Base-by-base conservation (phyloP, 2,888 invertebrate genomes). In the Uropetala carovei region DNA sequence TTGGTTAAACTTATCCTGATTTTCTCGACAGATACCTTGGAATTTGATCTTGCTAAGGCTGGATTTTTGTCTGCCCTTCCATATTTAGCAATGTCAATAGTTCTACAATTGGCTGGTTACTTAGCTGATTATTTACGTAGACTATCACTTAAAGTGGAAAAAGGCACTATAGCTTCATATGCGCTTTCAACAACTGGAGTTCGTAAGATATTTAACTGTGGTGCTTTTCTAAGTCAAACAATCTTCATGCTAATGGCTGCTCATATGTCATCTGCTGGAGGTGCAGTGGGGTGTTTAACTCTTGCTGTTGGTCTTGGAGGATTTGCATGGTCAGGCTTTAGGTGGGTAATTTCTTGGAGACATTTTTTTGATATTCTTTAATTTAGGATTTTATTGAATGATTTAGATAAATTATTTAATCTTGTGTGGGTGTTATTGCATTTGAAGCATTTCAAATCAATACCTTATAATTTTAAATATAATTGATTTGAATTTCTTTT, bases 321-420 rank as follows among this genome's bases (percentile, higher is more conserved):
- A 0, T 98, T 99, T 95, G 98, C 98, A 0, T 99, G 98, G 98
- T 97, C 98, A 9, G 99, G 98, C 82, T 98, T 98, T 94, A 97
- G 97, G 98, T 98, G 95, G 95, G 94, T 59, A 11, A 4, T 82
- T 82, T 30, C 16, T 9, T 30, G 30, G 64, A 10, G 10, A 8
- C 27, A 30, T 30, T 9, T 4, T 0, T 82, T 22, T 10, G 9
- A 0, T 10, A 0, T 22, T 30, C 5, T 22, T 8, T 27, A 82
- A 11, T 13, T 82, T 27, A 10, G 7, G 27, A 27, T 11, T 82
- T 5, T 30, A 22, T 82, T 11, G 0, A 27, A 43, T 27, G 30
- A 30, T 82, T 82, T 27, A 22, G 11, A 27, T 64, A 2, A 18
- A 64, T 18, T 14, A 64, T 64, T 64, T 43, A 43, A 43, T 43